phyloP scores from a whole-genome alignment of 2,888 invertebrate genomes.

The Trachelus stipa region DNA sequence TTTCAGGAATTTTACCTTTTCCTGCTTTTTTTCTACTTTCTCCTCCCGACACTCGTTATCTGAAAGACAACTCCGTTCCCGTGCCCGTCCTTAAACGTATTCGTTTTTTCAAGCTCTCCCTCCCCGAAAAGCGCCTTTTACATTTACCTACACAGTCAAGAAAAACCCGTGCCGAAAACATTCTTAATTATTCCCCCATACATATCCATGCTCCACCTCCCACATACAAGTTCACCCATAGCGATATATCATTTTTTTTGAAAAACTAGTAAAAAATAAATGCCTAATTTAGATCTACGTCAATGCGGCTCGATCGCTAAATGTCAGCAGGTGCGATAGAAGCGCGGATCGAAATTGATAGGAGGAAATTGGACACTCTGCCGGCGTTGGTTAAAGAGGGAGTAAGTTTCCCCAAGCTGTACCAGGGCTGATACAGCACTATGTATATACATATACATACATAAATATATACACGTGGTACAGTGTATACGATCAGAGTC shows the following conservation, averaged over 20 bases:
- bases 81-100: background rate
- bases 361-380: constrained; percentile 20
- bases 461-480: background rate
- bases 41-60: background rate
- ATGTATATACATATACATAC: background rate
- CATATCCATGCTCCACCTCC: background rate
- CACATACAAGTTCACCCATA: too few relatives aligned
- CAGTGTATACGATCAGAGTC: background rate
- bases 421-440: constrained; percentile 7
- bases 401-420: constrained; percentile 15
- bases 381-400: constrained; percentile 15
- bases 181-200: background rate
- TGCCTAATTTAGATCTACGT: background rate
- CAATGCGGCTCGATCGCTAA: background rate
- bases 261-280: background rate
- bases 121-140: background rate
- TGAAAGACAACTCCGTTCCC: background rate
- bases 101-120: background rate
- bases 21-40: background rate
- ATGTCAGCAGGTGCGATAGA: background rate
- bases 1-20: background rate
- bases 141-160: background rate
- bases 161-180: background rate
- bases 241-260: background rate
- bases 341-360: background rate